phyloP scores from a whole-genome alignment of 2,888 invertebrate species.

The Taphrorychus bicolor region DNA sequence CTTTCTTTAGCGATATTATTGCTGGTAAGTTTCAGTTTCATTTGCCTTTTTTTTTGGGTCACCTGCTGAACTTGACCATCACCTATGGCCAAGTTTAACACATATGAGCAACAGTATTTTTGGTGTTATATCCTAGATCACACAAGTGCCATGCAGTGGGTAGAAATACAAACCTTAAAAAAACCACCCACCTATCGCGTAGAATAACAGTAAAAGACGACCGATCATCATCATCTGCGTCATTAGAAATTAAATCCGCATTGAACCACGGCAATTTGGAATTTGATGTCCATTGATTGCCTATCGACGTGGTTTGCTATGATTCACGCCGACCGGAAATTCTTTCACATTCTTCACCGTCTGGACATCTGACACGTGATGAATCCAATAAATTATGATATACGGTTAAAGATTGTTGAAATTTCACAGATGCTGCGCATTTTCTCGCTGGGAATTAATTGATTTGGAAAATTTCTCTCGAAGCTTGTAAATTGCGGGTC shows the following conservation, averaged over 20 bases:
- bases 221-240: neutral
- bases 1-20: slow-evolving; percentile 51
- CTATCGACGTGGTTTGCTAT: slow-evolving; percentile 7
- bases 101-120: no score
- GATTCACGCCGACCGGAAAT: slow-evolving; percentile 33
- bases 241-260: neutral
- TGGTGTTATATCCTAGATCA: no score
- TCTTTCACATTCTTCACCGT: slow-evolving; percentile 32
- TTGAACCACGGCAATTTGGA: neutral
- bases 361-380: slow-evolving; percentile 21
- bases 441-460: slow-evolving; percentile 1
- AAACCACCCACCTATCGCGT: no score
- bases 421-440: slow-evolving; percentile 11
- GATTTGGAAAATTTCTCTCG: neutral
- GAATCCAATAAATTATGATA: slow-evolving; percentile 29
- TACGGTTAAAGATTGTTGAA: slow-evolving; percentile 24
- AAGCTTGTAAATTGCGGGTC: neutral
- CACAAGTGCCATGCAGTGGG: no score
- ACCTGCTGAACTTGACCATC: no score
- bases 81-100: no score
- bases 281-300: neutral
- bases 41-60: no score
- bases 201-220: neutral
- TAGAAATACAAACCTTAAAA: no score
- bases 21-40: no score